Evolutionary conservation across 2,888 invertebrate genomes (phyloP).

Genomic region (Stenoptilia bipunctidactyla): DNA sequence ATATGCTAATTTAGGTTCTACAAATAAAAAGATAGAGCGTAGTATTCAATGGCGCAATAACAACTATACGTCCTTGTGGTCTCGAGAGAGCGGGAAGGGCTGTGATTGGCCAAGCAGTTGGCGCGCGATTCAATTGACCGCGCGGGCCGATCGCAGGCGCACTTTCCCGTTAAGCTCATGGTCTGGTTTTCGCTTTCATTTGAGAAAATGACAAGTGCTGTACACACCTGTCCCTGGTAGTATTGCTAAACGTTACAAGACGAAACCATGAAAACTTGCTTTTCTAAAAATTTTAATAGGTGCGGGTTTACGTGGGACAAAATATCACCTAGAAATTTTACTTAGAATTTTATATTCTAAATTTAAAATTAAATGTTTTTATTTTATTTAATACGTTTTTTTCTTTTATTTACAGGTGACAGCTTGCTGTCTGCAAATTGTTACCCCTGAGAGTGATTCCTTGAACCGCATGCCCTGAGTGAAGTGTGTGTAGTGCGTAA

Average conservation of each 20-base stretch:
- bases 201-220: conserved; percentile 37
- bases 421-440: conserved; percentile 48
- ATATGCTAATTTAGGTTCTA: too few species aligned
- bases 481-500: conserved; percentile 17
- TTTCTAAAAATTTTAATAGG: conserved; percentile 24
- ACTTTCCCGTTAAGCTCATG: conserved; percentile 49
- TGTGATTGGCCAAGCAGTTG: conserved; percentile 37
- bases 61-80: conserved; percentile 43
- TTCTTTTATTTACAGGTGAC: conserved; percentile 54
- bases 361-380: not conserved
- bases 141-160: conserved; percentile 43
- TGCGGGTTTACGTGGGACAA: conserved; percentile 1
- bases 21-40: conserved; percentile 14
- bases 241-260: conserved; percentile 17
- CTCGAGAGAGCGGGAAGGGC: conserved; percentile 33
- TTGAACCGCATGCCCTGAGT: conserved; percentile 5
- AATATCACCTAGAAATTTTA: not conserved
- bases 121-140: conserved; percentile 58
- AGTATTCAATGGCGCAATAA: conserved; percentile 26
- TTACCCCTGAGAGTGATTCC: conserved; percentile 25
- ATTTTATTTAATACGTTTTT: conserved; percentile 12
- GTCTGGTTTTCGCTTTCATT: conserved; percentile 56
- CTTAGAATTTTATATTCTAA: not conserved
- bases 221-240: conserved; percentile 23
- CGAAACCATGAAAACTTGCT: conserved; percentile 21